Conservation (phyloP, 2,113 vertebrate species). For the Tupaia chinensis region DNA sequence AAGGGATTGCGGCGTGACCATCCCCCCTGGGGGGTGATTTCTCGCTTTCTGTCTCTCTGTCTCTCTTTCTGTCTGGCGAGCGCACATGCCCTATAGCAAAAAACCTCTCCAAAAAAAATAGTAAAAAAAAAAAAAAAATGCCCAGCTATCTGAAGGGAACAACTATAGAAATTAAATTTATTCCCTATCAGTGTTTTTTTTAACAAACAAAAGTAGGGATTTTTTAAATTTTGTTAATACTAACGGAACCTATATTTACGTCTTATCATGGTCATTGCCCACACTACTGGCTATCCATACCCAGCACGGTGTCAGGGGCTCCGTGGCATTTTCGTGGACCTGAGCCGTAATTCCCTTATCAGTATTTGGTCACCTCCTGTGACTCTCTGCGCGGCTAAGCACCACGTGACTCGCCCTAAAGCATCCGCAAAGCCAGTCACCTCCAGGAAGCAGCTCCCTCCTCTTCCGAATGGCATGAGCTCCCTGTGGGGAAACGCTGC, state of each 20-base stretch:
- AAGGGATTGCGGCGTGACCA: too few relatives aligned
- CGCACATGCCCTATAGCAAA: too few relatives aligned
- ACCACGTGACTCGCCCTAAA: too few relatives aligned
- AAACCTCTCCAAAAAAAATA: background rate
- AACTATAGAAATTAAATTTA: slow-evolving; percentile 3
- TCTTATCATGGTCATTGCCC: background rate
- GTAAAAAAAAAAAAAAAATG: background rate
- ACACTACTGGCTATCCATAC: background rate
- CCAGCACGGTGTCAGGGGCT: background rate
- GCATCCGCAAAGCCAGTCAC: too few relatives aligned
- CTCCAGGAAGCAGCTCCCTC: too few relatives aligned
- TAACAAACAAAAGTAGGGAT: background rate
- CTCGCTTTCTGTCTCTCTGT: too few relatives aligned
- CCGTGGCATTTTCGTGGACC: too few relatives aligned
- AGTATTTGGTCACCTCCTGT: too few relatives aligned
- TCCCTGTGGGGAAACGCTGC: background rate
- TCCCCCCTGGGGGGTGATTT: too few relatives aligned
- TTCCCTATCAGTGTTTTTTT: background rate
- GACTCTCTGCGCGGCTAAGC: too few relatives aligned
- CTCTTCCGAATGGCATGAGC: background rate
- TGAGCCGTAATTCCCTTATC: too few relatives aligned
- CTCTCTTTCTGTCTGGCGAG: too few relatives aligned
- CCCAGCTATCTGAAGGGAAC: background rate
- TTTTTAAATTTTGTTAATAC: background rate
- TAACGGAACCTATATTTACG: background rate